Evolutionary conservation across 2,888 invertebrate species (phyloP).

Genomic region (Drosophila parthenogenetica): DNA sequence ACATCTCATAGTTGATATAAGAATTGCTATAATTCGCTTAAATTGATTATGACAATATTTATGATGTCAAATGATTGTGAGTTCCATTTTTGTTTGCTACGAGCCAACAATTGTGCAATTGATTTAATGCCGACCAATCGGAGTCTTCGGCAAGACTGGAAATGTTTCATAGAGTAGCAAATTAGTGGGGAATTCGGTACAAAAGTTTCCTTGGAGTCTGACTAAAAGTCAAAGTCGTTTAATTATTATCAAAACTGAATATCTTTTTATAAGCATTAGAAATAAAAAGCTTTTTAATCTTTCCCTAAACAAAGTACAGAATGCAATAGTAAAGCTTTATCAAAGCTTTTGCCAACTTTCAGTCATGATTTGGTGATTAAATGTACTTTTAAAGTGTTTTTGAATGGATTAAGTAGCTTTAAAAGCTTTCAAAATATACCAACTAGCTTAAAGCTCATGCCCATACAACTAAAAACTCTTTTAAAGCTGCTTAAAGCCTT

Average conservation of each 20-base stretch:
- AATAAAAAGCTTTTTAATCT: too few species aligned
- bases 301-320: too few species aligned
- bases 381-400: neutral
- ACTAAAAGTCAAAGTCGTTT: neutral
- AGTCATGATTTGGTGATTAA: neutral
- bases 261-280: too few species aligned
- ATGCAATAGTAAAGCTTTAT: neutral
- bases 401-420: neutral
- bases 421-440: too few species aligned
- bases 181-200: neutral
- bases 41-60: conserved; percentile 66
- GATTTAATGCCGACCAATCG: conserved; percentile 19
- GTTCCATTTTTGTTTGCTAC: conserved; percentile 29
- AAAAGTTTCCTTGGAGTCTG: conserved; percentile 3
- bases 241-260: too few species aligned
- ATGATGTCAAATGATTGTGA: conserved; percentile 51
- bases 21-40: conserved; percentile 44
- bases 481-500: too few species aligned
- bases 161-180: neutral
- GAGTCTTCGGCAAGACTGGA: conserved; percentile 4
- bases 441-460: neutral
- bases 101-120: conserved; percentile 32
- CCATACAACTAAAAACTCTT: too few species aligned
- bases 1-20: conserved; percentile 49
- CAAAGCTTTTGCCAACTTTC: neutral